A percentile compares a stretch with the other conserved stretches of the same genome.
Conservation (phyloP, 2,113 vertebrate genomes). For the Lipotes vexillifer region DNA sequence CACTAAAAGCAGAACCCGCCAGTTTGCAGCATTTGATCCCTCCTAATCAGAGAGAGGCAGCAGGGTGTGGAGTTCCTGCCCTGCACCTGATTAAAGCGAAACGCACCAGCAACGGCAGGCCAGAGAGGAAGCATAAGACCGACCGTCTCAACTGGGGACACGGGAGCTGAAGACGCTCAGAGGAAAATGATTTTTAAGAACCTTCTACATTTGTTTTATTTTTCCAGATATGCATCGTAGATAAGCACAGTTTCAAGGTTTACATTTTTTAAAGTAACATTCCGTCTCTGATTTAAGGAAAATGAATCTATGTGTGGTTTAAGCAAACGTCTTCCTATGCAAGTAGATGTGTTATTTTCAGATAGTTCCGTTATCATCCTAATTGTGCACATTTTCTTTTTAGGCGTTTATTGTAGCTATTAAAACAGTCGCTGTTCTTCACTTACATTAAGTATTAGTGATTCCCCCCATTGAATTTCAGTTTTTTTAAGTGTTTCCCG, state of each 20-base stretch:
- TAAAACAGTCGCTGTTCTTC: neutral
- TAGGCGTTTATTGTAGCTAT: neutral
- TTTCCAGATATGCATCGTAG: conserved; percentile 78
- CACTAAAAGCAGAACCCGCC: conserved; percentile 84
- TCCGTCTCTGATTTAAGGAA: conserved; percentile 62
- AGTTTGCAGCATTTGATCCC: conserved; percentile 91
- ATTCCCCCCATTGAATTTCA: neutral
- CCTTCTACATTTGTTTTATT: conserved; percentile 78
- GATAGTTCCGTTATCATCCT: conserved; percentile 30
- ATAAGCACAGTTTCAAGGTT: conserved; percentile 78
- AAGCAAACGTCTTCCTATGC: conserved; percentile 27
- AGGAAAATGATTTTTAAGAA: conserved; percentile 68
- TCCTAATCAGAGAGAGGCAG: conserved; percentile 92
- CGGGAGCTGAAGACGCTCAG: conserved; percentile 74
- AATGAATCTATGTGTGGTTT: conserved; percentile 52
- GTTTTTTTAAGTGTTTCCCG: neutral
- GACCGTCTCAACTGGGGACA: conserved; percentile 79
- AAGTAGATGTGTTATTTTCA: conserved; percentile 35
- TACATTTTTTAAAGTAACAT: conserved; percentile 60
- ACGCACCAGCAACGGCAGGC: conserved; percentile 84
- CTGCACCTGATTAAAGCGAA: conserved; percentile 95
- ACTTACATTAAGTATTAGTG: neutral
- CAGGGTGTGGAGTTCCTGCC: conserved; percentile 94
- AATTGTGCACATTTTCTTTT: conserved; percentile 24
- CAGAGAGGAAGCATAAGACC: conserved; percentile 78